These are phyloP conservation scores for Craseonycteris thonglongyai DNA, from an alignment of 2,113 vertebrate genomes.

Conservation along the genomic window DNA sequence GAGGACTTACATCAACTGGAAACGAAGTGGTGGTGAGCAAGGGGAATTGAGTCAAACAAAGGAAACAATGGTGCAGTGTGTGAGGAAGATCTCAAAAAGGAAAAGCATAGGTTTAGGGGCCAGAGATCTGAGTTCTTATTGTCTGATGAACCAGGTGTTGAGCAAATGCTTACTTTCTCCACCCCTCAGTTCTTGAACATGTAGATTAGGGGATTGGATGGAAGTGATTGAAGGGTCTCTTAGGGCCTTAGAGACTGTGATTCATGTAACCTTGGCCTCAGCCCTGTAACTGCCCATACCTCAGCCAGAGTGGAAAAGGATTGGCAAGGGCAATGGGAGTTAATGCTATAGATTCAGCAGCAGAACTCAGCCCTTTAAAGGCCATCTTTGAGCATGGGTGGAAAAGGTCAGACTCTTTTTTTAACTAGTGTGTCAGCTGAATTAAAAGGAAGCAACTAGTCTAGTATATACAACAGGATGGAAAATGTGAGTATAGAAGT, in stretches of 20 bases:
- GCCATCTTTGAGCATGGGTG: neutral
- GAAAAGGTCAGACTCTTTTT: neutral
- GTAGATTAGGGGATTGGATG: neutral
- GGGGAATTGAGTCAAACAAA: neutral
- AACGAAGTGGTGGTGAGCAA: neutral
- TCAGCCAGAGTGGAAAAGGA: neutral
- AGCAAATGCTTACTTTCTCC: neutral
- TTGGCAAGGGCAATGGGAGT: neutral
- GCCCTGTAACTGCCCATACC: neutral
- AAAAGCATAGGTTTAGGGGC: neutral
- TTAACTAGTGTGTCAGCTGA: neutral
- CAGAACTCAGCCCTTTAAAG: neutral
- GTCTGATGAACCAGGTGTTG: neutral
- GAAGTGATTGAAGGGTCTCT: neutral
- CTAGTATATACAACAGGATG: neutral
- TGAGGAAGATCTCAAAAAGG: neutral
- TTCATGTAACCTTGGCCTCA: neutral
- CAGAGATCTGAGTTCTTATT: neutral
- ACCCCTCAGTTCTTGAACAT: neutral
- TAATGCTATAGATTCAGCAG: neutral
- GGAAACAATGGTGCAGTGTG: neutral
- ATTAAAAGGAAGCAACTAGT: conserved; percentile 21
- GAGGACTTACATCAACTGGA: neutral
- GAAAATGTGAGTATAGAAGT: neutral
- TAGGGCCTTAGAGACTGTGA: neutral